phyloP scores from a whole-genome alignment of 2,888 invertebrate species.

The Brachypalpus laphriformis region DNA sequence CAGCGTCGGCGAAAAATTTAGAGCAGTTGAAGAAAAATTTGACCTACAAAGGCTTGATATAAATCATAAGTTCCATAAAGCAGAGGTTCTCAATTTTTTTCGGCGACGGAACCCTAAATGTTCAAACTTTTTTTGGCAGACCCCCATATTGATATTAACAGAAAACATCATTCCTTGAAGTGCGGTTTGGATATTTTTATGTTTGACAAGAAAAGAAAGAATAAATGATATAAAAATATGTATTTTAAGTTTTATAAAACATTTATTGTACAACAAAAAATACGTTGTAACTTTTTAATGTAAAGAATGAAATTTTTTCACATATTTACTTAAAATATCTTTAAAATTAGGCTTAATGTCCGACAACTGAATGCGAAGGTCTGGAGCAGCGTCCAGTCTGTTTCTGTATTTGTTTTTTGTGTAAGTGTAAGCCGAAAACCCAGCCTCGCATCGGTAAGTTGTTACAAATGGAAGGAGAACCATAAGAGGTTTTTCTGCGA shows the following conservation, averaged over 20 bases:
- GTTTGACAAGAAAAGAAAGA: conserved; percentile 7
- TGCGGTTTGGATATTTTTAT: neutral
- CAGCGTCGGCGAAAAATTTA: too few species aligned
- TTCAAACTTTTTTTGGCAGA: too few species aligned
- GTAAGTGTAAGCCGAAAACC: conserved; percentile 17
- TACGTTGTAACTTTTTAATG: too few species aligned
- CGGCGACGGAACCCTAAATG: neutral
- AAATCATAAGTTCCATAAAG: too few species aligned
- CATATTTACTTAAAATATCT: conserved; percentile 13
- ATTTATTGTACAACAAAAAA: conserved; percentile 7
- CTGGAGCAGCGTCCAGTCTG: conserved; percentile 12
- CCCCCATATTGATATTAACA: too few species aligned
- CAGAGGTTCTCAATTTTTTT: neutral
- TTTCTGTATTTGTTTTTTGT: conserved; percentile 16
- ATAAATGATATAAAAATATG: conserved; percentile 18
- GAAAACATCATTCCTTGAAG: neutral
- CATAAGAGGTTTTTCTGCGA: conserved; percentile 1
- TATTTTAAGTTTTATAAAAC: conserved; percentile 8
- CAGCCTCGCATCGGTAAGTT: conserved; percentile 19
- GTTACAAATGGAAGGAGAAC: conserved; percentile 3
- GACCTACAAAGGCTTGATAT: too few species aligned
- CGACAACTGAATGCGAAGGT: conserved; percentile 14
- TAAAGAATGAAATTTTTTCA: too few species aligned
- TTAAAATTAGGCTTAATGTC: conserved; percentile 32
- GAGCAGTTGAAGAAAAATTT: too few species aligned